phyloP scores from a whole-genome alignment of 2,113 vertebrate genomes.

The Brachypteracias leptosomus region DNA sequence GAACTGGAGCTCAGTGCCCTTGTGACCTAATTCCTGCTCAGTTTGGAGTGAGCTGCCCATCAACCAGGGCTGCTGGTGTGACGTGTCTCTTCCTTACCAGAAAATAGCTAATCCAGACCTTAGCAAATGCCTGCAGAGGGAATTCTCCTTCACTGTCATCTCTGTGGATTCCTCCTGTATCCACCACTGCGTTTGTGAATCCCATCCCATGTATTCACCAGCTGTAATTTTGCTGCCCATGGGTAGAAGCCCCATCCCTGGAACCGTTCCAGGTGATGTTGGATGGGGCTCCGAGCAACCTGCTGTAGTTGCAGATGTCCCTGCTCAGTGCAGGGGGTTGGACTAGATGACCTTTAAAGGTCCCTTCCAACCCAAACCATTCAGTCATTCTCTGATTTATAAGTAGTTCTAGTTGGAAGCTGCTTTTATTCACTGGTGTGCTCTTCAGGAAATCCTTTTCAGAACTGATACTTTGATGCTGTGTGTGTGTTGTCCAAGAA shows the following conservation, averaged over 20 bases:
- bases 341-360: not conserved
- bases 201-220: fast-evolving
- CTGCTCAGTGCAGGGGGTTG: not conserved
- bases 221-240: not conserved
- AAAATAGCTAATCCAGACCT: not conserved
- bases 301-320: not conserved
- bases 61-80: not conserved
- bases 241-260: not conserved
- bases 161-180: not conserved
- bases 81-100: not conserved
- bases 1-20: not conserved
- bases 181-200: not conserved
- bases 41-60: not conserved
- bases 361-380: not conserved
- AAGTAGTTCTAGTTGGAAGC: not conserved
- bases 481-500: not conserved
- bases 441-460: not conserved
- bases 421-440: not conserved
- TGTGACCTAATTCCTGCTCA: not conserved
- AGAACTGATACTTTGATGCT: not conserved
- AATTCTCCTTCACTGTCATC: not conserved
- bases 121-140: not conserved
- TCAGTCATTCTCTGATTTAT: not conserved
- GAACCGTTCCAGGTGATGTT: not conserved
- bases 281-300: not conserved